A percentile compares a stretch with the other conserved stretches of the same genome.
phyloP scores from a whole-genome alignment of 2,797 vertebrate species.

The Linurgus olivaceus region DNA sequence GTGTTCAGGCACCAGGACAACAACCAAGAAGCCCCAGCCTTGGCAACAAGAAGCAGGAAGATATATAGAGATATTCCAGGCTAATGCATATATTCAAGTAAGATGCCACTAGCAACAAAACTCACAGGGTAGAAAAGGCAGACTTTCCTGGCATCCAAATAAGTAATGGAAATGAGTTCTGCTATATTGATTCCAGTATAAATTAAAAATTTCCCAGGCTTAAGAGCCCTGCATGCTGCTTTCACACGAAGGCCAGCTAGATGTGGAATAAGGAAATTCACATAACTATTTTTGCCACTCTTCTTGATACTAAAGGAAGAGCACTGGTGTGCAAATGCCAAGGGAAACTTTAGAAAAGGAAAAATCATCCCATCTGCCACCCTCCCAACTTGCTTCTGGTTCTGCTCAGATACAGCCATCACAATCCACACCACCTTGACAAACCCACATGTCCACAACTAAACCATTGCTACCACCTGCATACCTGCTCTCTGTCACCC shows the following conservation, averaged over 20 bases:
- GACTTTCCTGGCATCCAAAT: neutral
- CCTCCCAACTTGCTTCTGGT: neutral
- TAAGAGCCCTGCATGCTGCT: neutral
- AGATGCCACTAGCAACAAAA: neutral
- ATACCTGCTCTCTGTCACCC: accelerated
- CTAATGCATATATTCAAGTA: neutral
- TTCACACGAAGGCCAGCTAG: neutral
- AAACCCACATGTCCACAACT: neutral
- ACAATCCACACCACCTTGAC: neutral
- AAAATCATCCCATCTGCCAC: neutral
- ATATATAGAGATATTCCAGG: neutral
- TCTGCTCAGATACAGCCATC: neutral
- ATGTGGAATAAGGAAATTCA: neutral
- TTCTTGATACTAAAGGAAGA: neutral
- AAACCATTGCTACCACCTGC: neutral
- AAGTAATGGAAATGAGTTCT: neutral
- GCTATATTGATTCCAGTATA: neutral
- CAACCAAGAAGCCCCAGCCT: neutral
- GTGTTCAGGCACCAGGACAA: neutral
- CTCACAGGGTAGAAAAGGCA: neutral
- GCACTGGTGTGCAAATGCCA: neutral
- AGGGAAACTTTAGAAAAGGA: neutral
- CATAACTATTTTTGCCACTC: neutral
- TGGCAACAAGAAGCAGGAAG: neutral
- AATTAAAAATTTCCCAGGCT: neutral